phyloP scores from a whole-genome alignment of 2,888 invertebrate genomes.

The Pyrochroa serraticornis region DNA sequence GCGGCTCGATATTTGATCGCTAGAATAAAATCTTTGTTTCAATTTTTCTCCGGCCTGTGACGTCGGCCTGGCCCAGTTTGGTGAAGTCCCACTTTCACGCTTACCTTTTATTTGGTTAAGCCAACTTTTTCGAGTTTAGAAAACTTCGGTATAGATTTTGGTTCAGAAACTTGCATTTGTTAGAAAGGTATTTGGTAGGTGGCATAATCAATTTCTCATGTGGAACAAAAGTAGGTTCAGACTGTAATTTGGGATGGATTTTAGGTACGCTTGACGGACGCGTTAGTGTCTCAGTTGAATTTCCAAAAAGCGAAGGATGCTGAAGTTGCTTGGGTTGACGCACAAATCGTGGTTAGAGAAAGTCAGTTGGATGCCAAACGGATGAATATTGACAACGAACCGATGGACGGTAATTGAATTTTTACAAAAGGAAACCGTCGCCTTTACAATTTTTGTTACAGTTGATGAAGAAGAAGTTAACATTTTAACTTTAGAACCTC shows the following conservation, averaged over 20 bases:
- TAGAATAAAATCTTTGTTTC: too few species aligned
- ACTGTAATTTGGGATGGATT: slow-evolving; percentile 21
- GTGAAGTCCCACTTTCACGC: too few species aligned
- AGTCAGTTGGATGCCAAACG: slow-evolving; percentile 65
- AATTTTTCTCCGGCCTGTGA: too few species aligned
- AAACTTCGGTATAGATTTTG: too few species aligned
- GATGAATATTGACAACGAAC: slow-evolving; percentile 57
- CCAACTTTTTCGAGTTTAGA: too few species aligned
- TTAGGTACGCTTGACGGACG: slow-evolving; percentile 89
- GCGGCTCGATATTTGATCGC: too few species aligned
- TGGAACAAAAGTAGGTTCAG: too few species aligned
- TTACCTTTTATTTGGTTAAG: too few species aligned
- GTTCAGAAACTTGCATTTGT: too few species aligned
- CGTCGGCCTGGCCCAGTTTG: too few species aligned
- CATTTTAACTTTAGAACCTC: slow-evolving; percentile 73
- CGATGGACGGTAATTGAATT: slow-evolving; percentile 53
- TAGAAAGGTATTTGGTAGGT: too few species aligned
- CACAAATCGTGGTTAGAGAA: slow-evolving; percentile 70
- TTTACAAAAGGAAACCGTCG: slow-evolving; percentile 1
- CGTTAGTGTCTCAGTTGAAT: slow-evolving; percentile 82
- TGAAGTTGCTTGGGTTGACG: slow-evolving; percentile 96
- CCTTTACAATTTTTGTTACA: slow-evolving; percentile 35
- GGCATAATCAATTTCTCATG: too few species aligned
- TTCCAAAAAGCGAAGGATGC: slow-evolving; percentile 87
- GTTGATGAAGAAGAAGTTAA: slow-evolving; percentile 63